Base-by-base conservation (phyloP, 1,140 invertebrate genomes). In the Cyphomyrmex costatus region DNA sequence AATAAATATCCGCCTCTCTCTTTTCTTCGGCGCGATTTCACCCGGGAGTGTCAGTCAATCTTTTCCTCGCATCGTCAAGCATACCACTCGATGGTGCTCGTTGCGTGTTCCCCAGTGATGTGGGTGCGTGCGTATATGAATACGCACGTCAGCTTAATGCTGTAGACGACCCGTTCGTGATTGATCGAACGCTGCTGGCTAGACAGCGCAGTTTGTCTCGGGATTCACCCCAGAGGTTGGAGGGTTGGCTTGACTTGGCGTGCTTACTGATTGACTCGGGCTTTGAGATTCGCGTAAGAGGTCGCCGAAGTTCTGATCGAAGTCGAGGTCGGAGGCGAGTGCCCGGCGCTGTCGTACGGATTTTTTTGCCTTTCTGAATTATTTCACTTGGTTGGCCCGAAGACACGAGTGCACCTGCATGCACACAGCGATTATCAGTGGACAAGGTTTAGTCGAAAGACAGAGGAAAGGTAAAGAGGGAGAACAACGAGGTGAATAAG, bases 121-220 rank as follows among this genome's bases (percentile, higher is more conserved):
- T 77, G 51, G 63, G 49, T 85, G 73, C 65, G 66, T 56, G 66
- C 71, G 42, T 60, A 30, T 58, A 85, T 83, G 79, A 74, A 83
- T 80, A 80, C 65, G 51, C 84, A 61, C 76, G 53, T 79, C 65
- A 71, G 78, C 61, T 86, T 86, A 86, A 83, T 86, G 70, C 66
- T 16, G 30, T 76, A 85, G 70, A 58, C 60, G 60, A 19, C 74
- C 51, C 19, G 46, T 49, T 68, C 66, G 83, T 88, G 88, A 90
- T 90, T 84, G 89, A 89, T 90, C 88, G 88, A 78, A 78, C 71
- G 46, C 60, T 70, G 63, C 53, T 21, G 85, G 58, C 88, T 63
- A 68, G 71, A 76, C 85, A 87, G 80, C 74, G 85, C 85, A 86
- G 88, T 90, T 90, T 83, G 89, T 84, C 84, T 89, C 83, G 70